Percentiles rank a stretch among this genome's conserved stretches.
Conservation (phyloP, 1,140 invertebrate species). For the Drosophila saltans region DNA sequence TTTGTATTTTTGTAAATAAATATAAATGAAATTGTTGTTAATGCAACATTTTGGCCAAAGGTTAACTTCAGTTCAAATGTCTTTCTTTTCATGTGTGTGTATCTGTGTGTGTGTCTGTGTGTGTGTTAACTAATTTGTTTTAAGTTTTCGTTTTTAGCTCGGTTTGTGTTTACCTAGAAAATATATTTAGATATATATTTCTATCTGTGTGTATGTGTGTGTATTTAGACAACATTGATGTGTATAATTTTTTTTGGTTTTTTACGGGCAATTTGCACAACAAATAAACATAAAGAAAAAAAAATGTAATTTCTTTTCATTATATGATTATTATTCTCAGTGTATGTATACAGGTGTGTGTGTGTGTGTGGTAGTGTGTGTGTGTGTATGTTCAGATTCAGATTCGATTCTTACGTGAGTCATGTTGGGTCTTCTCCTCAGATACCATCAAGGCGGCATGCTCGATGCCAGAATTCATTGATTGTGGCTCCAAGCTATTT, state of each 20-base stretch:
- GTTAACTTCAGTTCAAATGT: neutral
- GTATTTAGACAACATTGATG: conserved; percentile 48
- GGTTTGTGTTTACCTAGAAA: conserved; percentile 25
- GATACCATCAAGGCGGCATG: conserved; percentile 90
- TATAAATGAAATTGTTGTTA: conserved; percentile 34
- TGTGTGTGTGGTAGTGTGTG: conserved; percentile 32
- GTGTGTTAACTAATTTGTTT: conserved; percentile 20
- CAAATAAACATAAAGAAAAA: conserved; percentile 58
- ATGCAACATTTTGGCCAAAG: conserved; percentile 25
- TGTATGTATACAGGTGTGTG: conserved; percentile 10
- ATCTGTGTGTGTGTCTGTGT: conserved; percentile 25
- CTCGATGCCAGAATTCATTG: conserved; percentile 87
- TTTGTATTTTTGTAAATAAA: neutral
- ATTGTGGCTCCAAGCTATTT: conserved; percentile 90
- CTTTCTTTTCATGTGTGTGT: neutral
- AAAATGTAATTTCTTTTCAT: conserved; percentile 19
- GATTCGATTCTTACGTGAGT: conserved; percentile 89
- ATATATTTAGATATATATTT: conserved; percentile 8
- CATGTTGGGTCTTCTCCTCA: conserved; percentile 90
- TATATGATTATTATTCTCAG: neutral
- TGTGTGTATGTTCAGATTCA: conserved; percentile 34
- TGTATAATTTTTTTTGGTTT: conserved; percentile 30
- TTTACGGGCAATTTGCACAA: conserved; percentile 76
- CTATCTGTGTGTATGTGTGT: conserved; percentile 40
- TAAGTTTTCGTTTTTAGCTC: conserved; percentile 10